Base-by-base conservation (phyloP, 2,113 vertebrate genomes). In the Phrynosoma blainvillii region DNA sequence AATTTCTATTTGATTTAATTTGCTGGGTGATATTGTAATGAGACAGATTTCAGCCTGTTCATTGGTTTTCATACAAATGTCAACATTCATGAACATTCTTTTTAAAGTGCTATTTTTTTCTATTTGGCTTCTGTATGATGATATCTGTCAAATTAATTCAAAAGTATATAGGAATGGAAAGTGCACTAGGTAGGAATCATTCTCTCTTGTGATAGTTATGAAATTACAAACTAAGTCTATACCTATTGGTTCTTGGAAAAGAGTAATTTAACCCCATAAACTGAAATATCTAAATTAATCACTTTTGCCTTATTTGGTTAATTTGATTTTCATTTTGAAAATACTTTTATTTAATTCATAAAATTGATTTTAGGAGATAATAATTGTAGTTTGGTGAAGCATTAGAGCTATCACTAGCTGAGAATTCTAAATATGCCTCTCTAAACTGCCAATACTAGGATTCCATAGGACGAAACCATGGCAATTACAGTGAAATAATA, bases 191-290 rank as follows among this genome's bases (percentile, higher is more conserved):
- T 86, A 20, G 54, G 13, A n/a, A 70, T 52, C 23, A n/a, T 71
- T 83, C 42, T 70, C 14, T 83, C 11, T 2, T 9, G 71, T 36
- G 23, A 42, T 40, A 23, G 23, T 47, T 68, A 68, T 70, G 40
- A 30, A 89, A 52, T 66, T 40, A 81, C 40, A 36, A 82, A 68
- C 84, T 88, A 47, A 77, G 40, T 47, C 84, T 70, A 20, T 66
- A 52, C 27, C 56, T 89, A 16, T 36, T 87, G 32, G 68, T 81
- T 62, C 73, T 82, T 62, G 27, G 36, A 27, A 70, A 3, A 82
- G 54, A 25, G 85, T 84, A 52, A 89, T 87, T 32, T 70, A 87
- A 76, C 83, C 2, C 27, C 81, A 89, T 11, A 84, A 23, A 20
- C 42, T 62, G 79, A 86, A 76, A 40, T 47, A 56, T 62, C 66